Conservation (phyloP, 2,113 vertebrate species). For the Sinocyclocheilus grahami region DNA sequence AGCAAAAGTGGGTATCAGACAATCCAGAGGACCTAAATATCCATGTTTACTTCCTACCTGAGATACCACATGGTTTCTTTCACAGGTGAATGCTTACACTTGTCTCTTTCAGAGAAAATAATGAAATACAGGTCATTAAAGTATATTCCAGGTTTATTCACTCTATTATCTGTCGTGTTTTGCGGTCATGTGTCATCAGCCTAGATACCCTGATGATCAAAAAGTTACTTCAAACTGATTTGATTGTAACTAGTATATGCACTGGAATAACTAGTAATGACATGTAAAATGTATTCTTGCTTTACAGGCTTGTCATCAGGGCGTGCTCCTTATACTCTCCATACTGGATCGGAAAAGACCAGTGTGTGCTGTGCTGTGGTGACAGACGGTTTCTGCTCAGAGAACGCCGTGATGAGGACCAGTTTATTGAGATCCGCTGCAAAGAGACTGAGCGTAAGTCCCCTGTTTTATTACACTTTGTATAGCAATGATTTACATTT, state of each 20-base stretch:
- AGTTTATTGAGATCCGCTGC: conserved; percentile 70
- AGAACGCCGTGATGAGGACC: conserved; percentile 66
- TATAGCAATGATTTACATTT: fast-evolving
- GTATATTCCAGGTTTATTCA: neutral
- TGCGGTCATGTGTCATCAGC: neutral
- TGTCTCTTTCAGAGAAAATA: neutral
- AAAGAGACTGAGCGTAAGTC: conserved; percentile 53
- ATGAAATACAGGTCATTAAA: neutral
- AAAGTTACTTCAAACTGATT: neutral
- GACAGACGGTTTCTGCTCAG: conserved; percentile 70
- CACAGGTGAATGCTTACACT: conserved; percentile 66
- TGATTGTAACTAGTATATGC: neutral
- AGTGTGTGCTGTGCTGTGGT: conserved; percentile 64
- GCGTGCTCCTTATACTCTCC: conserved; percentile 71
- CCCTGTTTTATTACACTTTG: neutral
- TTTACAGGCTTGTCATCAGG: conserved; percentile 72
- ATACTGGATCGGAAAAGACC: conserved; percentile 69
- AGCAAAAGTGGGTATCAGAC: conserved; percentile 69
- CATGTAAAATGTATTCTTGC: neutral
- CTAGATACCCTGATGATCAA: neutral
- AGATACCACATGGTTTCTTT: conserved; percentile 75
- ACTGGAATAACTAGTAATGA: neutral
- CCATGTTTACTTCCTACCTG: conserved; percentile 68
- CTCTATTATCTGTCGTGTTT: neutral
- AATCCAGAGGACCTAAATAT: conserved; percentile 67